Evolutionary conservation across 2,888 invertebrate genomes (phyloP), one percentile per base, ranked within the genome.

Genomic region (Nemurella pictetii): DNA sequence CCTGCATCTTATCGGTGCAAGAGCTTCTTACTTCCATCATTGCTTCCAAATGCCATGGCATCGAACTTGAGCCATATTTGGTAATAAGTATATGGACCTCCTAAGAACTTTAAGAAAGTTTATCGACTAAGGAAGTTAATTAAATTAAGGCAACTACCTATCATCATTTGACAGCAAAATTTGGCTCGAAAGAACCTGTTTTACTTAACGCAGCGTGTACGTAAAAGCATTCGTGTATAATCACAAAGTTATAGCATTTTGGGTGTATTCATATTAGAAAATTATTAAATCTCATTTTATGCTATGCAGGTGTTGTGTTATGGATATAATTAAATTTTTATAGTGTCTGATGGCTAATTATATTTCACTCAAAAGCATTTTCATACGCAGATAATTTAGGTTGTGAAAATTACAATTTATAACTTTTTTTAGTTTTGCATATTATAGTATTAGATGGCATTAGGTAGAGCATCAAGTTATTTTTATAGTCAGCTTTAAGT

Each of bases 111-210:
- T 28, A 29, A 3, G 4, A 30, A 3, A 30, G 78, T 29, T 28
- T 28, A 78, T 78, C 29, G 28, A 28, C 78, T 30, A 20, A 78
- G n/a, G 78, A 72, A 55, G 82, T 36, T 55, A 82, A 82, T 82
- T 82, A 36, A 82, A 55, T 82, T 30, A 28, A 78, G 28, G 7
- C 30, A 82, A 55, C 72, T 82, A 82, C 82, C 27, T 82, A 72
- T 82, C 82, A 55, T 55, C 72, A 26, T 82, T 55, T 82, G 82
- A 82, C 82, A 82, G 72, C 28, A 72, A 82, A 82, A 82, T 82
- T 82, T 78, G 29, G 28, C 29, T 12, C 27, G 28, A 82, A 55
- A 12, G 15, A 82, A 82, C 82, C 82, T 55, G 82, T 82, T 82
- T 29, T 20, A 3, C 12, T 55, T 3, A 55, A 20, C 55, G 15